Evolutionary conservation across 2,888 invertebrate genomes (phyloP), one percentile per base, ranked within the genome.

Genomic region (Melanophora roralis): DNA sequence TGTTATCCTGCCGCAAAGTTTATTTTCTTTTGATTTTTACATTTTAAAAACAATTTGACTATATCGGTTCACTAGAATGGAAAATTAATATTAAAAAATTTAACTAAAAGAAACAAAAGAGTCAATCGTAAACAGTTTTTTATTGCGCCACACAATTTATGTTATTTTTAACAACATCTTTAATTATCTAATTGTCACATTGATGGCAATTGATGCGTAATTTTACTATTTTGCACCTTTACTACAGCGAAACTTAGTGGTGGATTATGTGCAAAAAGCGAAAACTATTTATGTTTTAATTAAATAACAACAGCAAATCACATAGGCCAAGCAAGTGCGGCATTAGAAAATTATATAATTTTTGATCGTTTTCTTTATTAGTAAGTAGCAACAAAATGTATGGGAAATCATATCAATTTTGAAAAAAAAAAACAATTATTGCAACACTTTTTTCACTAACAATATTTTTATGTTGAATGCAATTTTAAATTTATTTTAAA

Each of bases 191-290:
- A 27, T 73, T 68, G 68, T 64, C 51, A 73, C 68, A 57, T 73
- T 73, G 73, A 49, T 73, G 78, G 73, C 73, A 73, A 57, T 7
- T 60, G 60, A 62, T 49, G 78, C 73, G 55, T 27, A 43, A 43
- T 60, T 60, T 73, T 43, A 23, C 34, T 76, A 47, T 23, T 32
- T 62, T n/a, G 6, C 36, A 34, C 14, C 27, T 21, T 12, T 11
- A 36, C 8, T 36, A 36, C 19, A n/a, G n/a, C 19, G 16, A 40
- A 43, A 7, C 1, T 0, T 45, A 36, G 23, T 59, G 23, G n/a
- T 53, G 62, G 6, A 40, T 34, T 57, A 34, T 51, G 60, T n/a
- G 43, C 23, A 16, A 62, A 71, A 68, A 64, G 64, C 74, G 45
- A 69, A 78, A 59, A 36, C 65, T 47, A 40, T 40, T 49, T 21